Evolutionary conservation across 2,113 vertebrate species (phyloP).

Genomic region (Gadus chalcogrammus): DNA sequence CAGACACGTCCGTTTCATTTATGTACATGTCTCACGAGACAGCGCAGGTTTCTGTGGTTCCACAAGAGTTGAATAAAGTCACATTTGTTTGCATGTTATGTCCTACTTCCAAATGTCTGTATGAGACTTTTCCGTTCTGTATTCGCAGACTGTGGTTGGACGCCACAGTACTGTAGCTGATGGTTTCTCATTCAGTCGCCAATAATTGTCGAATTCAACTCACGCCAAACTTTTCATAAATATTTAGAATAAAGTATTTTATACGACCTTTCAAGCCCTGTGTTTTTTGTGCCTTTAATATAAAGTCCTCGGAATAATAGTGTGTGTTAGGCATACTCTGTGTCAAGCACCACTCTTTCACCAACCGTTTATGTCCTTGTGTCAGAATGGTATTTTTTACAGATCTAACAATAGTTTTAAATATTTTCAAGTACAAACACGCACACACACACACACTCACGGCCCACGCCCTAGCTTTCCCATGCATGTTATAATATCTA

Average conservation of each 20-base stretch:
- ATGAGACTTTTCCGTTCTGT: conserved; percentile 27
- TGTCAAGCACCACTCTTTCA: too few relatives aligned
- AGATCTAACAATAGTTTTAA: too few relatives aligned
- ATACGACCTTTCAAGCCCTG: conserved; percentile 20
- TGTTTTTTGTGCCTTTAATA: neutral
- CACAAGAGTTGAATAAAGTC: conserved; percentile 4
- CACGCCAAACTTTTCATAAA: conserved; percentile 45
- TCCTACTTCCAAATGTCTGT: conserved; percentile 35
- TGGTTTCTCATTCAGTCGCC: conserved; percentile 38
- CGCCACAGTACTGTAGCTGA: conserved; percentile 10
- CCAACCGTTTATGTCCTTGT: too few relatives aligned
- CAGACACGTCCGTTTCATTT: too few relatives aligned
- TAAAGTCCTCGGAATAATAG: too few relatives aligned
- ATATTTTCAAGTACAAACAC: too few relatives aligned
- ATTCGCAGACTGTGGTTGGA: conserved; percentile 31
- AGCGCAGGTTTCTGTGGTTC: neutral
- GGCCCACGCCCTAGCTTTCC: too few relatives aligned
- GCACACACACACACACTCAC: neutral
- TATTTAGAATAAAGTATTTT: conserved; percentile 65
- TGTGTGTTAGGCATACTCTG: too few relatives aligned
- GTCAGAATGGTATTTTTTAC: too few relatives aligned
- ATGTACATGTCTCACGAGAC: too few relatives aligned
- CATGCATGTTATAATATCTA: neutral
- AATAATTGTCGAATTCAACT: conserved; percentile 26
- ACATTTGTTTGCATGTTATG: conserved; percentile 51